phyloP scores from a whole-genome alignment of 1,140 invertebrate species.

The Drepana arcuata region DNA sequence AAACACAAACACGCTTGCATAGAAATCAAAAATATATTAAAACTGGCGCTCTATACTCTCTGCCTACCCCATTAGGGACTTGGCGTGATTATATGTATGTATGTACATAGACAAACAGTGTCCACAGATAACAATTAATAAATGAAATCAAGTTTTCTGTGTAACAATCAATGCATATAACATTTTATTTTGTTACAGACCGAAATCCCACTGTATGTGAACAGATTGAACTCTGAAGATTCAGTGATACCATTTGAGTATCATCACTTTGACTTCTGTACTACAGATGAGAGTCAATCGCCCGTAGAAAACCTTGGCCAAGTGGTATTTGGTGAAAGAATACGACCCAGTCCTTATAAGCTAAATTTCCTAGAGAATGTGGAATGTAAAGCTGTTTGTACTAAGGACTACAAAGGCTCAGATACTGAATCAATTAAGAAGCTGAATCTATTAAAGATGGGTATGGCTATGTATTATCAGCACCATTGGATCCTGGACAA shows the following conservation, averaged over 20 bases:
- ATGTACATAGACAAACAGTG: too few species aligned
- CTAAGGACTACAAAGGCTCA: constrained; percentile 80
- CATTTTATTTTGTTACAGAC: constrained; percentile 76
- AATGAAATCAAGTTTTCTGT: too few species aligned
- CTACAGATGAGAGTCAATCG: constrained; percentile 79
- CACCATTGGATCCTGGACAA: constrained; percentile 99
- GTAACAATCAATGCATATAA: too few species aligned
- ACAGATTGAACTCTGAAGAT: constrained; percentile 96
- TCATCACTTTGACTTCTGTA: constrained; percentile 97
- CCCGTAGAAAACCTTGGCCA: constrained; percentile 98
- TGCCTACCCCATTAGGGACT: too few species aligned
- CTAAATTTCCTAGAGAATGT: constrained; percentile 82
- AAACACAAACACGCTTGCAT: too few species aligned
- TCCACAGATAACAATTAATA: too few species aligned
- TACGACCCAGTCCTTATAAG: constrained; percentile 92
- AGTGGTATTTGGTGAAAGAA: constrained; percentile 98
- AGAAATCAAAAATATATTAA: too few species aligned
- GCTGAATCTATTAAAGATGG: constrained; percentile 88
- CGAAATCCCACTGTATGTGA: constrained; percentile 91
- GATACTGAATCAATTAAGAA: constrained; percentile 78
- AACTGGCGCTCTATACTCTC: too few species aligned
- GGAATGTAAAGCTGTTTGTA: constrained; percentile 81
- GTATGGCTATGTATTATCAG: constrained; percentile 97
- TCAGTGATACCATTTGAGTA: constrained; percentile 99
- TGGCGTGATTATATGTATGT: too few species aligned